Evolutionary conservation across 2,888 invertebrate species (phyloP).

Genomic region (Eurytoma californica): DNA sequence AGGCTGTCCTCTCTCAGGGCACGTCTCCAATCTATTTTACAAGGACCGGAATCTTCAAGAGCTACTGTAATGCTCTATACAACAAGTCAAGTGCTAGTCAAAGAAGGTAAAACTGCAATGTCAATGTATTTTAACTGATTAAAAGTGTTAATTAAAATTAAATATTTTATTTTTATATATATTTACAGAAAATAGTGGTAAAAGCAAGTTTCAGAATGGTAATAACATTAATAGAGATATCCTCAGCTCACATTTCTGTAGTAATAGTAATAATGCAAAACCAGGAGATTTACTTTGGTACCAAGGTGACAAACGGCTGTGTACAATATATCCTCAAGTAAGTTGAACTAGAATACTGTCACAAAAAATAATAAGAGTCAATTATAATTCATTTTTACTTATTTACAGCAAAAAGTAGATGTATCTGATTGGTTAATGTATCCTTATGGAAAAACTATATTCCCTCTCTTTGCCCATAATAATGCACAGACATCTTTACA

Average conservation of each 20-base stretch:
- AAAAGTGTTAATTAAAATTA: constrained; percentile 10
- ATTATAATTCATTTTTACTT: constrained; percentile 31
- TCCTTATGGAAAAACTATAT: constrained; percentile 70
- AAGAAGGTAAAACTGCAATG: constrained; percentile 64
- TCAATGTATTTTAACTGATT: constrained; percentile 7
- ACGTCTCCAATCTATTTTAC: constrained; percentile 77
- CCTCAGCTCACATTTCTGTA: constrained; percentile 78
- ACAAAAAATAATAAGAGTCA: neutral
- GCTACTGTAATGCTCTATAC: constrained; percentile 69
- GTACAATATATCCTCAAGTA: constrained; percentile 79
- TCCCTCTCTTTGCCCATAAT: constrained; percentile 72
- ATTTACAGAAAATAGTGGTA: constrained; percentile 55
- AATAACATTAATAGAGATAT: constrained; percentile 58
- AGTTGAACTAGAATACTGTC: constrained; percentile 7
- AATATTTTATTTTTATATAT: neutral
- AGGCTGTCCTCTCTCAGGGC: constrained; percentile 83
- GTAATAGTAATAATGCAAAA: constrained; percentile 78
- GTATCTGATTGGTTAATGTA: constrained; percentile 74
- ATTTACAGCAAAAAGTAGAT: constrained; percentile 74
- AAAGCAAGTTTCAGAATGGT: constrained; percentile 53
- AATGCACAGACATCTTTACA: constrained; percentile 61
- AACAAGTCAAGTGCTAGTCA: constrained; percentile 59
- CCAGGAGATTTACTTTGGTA: constrained; percentile 81
- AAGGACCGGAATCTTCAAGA: constrained; percentile 59
- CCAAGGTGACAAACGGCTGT: constrained; percentile 76